These are phyloP conservation scores for Drosophila limbata DNA, from an alignment of 2,888 invertebrate genomes.

Conservation along the genomic window DNA sequence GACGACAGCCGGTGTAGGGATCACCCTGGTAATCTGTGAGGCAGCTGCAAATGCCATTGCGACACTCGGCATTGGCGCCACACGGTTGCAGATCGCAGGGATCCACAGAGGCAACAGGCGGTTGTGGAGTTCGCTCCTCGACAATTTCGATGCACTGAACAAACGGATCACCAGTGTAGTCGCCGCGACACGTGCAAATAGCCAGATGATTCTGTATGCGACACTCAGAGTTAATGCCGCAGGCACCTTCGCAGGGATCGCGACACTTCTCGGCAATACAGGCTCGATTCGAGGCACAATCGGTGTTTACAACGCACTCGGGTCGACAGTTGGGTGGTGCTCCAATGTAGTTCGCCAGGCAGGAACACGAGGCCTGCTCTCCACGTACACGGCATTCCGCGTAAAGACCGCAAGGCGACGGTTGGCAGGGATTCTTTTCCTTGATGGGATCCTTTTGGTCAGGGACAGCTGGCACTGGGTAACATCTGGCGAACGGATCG, in stretches of 20 bases:
- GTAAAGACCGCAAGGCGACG: slow-evolving; percentile 90
- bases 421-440: slow-evolving; percentile 88
- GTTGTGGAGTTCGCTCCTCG: slow-evolving; percentile 86
- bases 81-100: slow-evolving; percentile 95
- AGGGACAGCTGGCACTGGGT: slow-evolving; percentile 85
- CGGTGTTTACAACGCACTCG: slow-evolving; percentile 88
- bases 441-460: slow-evolving; percentile 70
- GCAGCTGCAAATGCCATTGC: slow-evolving; percentile 92
- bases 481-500: slow-evolving; percentile 92
- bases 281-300: slow-evolving; percentile 88
- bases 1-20: slow-evolving; percentile 93
- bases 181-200: slow-evolving; percentile 87
- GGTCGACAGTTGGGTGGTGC: slow-evolving; percentile 90
- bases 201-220: slow-evolving; percentile 90
- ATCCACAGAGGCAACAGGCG: slow-evolving; percentile 84
- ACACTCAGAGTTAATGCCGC: slow-evolving; percentile 90
- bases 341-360: slow-evolving; percentile 88
- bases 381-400: slow-evolving; percentile 88
- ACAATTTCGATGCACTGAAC: slow-evolving; percentile 87
- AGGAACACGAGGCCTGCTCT: slow-evolving; percentile 88
- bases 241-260: slow-evolving; percentile 90
- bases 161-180: slow-evolving; percentile 90
- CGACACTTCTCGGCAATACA: slow-evolving; percentile 90
- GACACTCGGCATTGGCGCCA: slow-evolving; percentile 94
- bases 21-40: slow-evolving; percentile 93